Percentiles rank a stretch among this genome's conserved stretches.
phyloP scores from a whole-genome alignment of 2,113 vertebrate species.

The Geococcyx californianus region DNA sequence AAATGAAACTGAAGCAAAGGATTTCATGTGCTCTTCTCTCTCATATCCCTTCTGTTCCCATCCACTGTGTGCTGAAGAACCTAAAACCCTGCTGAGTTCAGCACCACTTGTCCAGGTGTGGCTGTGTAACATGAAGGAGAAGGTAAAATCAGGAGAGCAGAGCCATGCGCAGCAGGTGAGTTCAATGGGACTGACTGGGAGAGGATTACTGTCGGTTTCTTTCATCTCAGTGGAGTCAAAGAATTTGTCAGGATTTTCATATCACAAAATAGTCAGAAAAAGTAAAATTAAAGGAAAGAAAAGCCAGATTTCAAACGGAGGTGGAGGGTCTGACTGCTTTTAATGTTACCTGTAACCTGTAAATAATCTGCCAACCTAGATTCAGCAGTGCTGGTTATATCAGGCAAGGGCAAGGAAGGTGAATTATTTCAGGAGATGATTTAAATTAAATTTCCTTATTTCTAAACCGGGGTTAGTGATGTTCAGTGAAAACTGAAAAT shows the following conservation, averaged over 20 bases:
- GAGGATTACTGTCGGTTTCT: rapidly evolving
- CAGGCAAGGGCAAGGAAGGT: neutral
- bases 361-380: neutral
- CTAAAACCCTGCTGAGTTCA: neutral
- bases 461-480: neutral
- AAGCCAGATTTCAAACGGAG: neutral
- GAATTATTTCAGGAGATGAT: neutral
- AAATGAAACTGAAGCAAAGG: neutral
- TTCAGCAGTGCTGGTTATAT: neutral
- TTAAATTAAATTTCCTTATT: neutral
- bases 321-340: neutral
- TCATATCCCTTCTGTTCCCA: neutral
- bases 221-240: neutral
- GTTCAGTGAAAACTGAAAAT: neutral
- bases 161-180: rapidly evolving
- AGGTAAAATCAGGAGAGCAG: neutral
- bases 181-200: rapidly evolving
- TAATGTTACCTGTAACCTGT: neutral
- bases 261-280: neutral
- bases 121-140: neutral
- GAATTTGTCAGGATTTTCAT: too few species aligned
- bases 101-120: rapidly evolving
- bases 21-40: neutral
- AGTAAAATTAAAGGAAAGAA: neutral
- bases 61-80: neutral